Conservation (phyloP, 2,113 vertebrate species). For the Sorex araneus region DNA sequence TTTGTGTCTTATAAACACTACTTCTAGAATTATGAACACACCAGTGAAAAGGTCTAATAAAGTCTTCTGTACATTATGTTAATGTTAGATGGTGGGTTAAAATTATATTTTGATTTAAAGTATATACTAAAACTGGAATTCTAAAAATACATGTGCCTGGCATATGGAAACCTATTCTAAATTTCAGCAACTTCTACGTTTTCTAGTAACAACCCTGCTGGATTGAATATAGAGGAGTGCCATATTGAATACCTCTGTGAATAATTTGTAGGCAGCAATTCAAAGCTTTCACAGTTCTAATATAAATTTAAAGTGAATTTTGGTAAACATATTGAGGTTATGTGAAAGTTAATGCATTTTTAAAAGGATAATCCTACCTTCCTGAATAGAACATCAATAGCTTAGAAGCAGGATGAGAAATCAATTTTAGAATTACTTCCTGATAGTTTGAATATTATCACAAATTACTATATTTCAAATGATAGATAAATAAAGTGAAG, state of each 20-base stretch:
- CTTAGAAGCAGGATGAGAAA: slow-evolving; percentile 63
- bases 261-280: slow-evolving; percentile 81
- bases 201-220: slow-evolving; percentile 40
- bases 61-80: not conserved
- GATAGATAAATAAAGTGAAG: not conserved
- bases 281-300: slow-evolving; percentile 72
- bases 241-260: slow-evolving; percentile 70
- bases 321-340: slow-evolving; percentile 76
- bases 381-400: slow-evolving; percentile 59
- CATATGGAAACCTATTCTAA: slow-evolving; percentile 30
- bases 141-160: not conserved
- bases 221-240: slow-evolving; percentile 29
- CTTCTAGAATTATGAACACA: not conserved
- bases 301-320: slow-evolving; percentile 81
- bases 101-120: slow-evolving; percentile 36
- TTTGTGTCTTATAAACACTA: not conserved
- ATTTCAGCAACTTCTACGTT: slow-evolving; percentile 64
- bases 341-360: slow-evolving; percentile 81
- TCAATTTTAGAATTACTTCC: slow-evolving; percentile 37
- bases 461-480: slow-evolving; percentile 34
- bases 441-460: slow-evolving; percentile 56
- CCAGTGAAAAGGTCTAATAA: not conserved
- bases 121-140: not conserved
- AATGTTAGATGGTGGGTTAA: slow-evolving; percentile 8
- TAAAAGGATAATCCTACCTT: slow-evolving; percentile 72